Percentiles rank a stretch among this genome's conserved stretches.
Conservation (phyloP, 2,113 vertebrate species). For the Dromas ardeola region DNA sequence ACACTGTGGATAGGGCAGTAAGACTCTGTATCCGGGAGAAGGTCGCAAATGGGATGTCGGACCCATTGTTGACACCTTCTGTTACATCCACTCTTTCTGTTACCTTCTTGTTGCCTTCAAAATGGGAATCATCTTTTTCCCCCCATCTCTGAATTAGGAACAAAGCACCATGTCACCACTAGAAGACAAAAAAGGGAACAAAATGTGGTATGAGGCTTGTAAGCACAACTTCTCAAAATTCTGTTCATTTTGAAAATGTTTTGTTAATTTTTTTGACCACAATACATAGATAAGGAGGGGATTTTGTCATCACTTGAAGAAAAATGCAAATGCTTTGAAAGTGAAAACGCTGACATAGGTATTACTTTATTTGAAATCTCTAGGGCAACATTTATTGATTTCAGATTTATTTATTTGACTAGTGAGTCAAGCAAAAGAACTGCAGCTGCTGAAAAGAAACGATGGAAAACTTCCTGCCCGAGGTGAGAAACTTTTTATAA, state of each 20-base stretch:
- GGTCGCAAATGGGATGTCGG: background rate
- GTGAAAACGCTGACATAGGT: background rate
- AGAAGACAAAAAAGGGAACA: background rate
- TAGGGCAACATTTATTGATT: background rate
- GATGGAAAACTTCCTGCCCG: background rate
- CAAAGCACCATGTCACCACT: background rate
- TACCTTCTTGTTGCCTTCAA: background rate
- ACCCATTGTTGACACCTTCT: background rate
- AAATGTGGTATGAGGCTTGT: background rate
- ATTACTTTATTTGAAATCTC: background rate
- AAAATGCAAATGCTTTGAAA: background rate
- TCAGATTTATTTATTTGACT: slow-evolving; percentile 28
- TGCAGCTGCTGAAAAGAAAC: slow-evolving; percentile 55
- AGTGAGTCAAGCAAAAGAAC: slow-evolving; percentile 73
- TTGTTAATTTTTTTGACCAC: background rate
- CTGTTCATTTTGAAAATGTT: background rate
- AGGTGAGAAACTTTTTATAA: slow-evolving; percentile 55
- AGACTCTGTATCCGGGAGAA: background rate
- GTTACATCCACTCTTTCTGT: background rate
- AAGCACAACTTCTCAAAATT: background rate
- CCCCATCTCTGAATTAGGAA: background rate
- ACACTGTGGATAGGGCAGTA: background rate
- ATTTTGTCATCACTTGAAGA: background rate
- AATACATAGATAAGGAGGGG: too few relatives aligned
- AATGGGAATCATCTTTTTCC: background rate